A percentile compares a stretch with the other conserved stretches of the same genome.
phyloP scores from a whole-genome alignment of 2,888 invertebrate genomes.

The Mactromeris polynyma region DNA sequence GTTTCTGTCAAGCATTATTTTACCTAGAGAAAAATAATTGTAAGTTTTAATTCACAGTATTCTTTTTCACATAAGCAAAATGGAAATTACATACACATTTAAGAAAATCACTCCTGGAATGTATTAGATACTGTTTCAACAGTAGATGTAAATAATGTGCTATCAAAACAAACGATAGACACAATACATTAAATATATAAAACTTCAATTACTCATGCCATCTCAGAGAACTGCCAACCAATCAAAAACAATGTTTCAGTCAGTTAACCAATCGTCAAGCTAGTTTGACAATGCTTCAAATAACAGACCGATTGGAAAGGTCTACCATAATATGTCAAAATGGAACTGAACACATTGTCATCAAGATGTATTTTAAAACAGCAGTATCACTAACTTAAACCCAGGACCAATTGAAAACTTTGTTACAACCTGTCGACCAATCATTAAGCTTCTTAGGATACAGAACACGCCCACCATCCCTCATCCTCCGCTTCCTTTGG shows the following conservation, averaged over 20 bases:
- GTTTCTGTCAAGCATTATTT: too few species aligned
- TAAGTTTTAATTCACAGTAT: too few species aligned
- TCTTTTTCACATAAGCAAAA: too few species aligned
- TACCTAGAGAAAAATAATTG: too few species aligned
- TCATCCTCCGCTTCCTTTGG: constrained; percentile 66
- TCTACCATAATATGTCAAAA: neutral
- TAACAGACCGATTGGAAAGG: neutral
- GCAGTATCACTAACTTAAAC: neutral
- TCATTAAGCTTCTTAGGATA: constrained; percentile 47
- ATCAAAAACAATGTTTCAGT: neutral
- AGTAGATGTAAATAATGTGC: too few species aligned
- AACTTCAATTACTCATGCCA: too few species aligned
- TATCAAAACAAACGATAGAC: too few species aligned
- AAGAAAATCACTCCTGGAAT: too few species aligned
- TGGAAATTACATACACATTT: too few species aligned
- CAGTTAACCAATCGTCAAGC: neutral
- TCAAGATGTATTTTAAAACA: neutral
- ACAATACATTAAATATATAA: too few species aligned
- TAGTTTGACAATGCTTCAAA: neutral
- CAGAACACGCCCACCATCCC: constrained; percentile 64
- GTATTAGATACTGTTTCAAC: too few species aligned
- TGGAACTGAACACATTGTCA: neutral
- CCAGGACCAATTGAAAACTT: neutral
- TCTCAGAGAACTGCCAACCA: neutral
- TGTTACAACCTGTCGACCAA: constrained; percentile 9